Evolutionary conservation across 1,140 invertebrate genomes (phyloP).

Genomic region (Halictus rubicundus): DNA sequence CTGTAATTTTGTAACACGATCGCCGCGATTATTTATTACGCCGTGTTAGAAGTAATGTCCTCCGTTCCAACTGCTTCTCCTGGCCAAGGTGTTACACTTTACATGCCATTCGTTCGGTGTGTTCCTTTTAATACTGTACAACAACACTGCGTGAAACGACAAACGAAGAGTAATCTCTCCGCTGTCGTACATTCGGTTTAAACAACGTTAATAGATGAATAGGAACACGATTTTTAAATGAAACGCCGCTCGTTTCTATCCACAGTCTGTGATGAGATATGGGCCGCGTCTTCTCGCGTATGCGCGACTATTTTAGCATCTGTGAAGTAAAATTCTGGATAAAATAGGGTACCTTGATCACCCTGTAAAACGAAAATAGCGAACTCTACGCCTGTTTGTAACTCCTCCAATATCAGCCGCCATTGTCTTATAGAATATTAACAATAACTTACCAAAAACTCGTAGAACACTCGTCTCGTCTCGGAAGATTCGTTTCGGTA

Average conservation of each 20-base stretch:
- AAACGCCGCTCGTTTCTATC: neutral
- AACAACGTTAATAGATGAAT: neutral
- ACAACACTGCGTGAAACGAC: neutral
- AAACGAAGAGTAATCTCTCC: neutral
- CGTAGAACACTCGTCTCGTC: no score
- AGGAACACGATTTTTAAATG: neutral
- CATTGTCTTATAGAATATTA: no score
- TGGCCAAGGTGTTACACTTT: neutral
- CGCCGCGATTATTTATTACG: neutral
- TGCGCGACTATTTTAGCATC: no score
- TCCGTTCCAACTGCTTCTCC: neutral
- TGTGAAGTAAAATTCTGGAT: no score
- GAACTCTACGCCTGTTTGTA: no score
- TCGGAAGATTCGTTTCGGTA: no score
- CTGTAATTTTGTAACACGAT: slow-evolving; percentile 33
- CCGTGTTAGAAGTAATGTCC: neutral
- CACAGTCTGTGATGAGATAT: no score
- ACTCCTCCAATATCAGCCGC: no score
- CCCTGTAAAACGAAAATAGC: no score
- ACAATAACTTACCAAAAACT: no score
- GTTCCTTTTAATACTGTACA: neutral
- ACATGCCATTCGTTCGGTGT: neutral
- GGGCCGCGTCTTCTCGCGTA: no score
- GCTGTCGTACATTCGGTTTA: neutral
- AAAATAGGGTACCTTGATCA: no score